Evolutionary conservation across 1,140 invertebrate species (phyloP).

Genomic region (Chrysoperla carnea): DNA sequence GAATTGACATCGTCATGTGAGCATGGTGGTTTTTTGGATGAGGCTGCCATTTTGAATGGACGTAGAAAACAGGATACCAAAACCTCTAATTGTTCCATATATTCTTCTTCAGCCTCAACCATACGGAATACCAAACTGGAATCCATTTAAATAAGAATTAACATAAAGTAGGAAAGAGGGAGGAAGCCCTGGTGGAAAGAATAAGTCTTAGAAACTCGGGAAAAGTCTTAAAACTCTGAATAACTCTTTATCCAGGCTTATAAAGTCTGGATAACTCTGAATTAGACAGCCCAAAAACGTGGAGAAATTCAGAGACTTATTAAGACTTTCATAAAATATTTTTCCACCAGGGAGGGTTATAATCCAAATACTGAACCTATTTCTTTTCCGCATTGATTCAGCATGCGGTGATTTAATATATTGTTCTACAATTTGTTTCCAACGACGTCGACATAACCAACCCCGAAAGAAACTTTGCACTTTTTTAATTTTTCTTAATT

Average conservation of each 20-base stretch:
- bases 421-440: slow-evolving; percentile 91
- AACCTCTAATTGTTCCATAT: slow-evolving; percentile 80
- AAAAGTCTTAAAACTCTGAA: too few species aligned
- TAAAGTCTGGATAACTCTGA: too few species aligned
- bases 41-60: slow-evolving; percentile 88
- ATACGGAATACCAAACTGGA: slow-evolving; percentile 74
- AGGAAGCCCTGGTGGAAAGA: too few species aligned
- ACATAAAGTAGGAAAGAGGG: too few species aligned
- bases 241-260: too few species aligned
- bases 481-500: slow-evolving; percentile 82
- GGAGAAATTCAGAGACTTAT: too few species aligned
- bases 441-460: slow-evolving; percentile 81
- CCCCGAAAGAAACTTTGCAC: slow-evolving; percentile 89
- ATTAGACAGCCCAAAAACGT: too few species aligned
- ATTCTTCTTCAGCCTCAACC: slow-evolving; percentile 83
- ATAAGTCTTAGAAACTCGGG: too few species aligned
- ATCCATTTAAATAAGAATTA: neutral
- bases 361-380: too few species aligned
- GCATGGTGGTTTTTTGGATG: slow-evolving; percentile 83
- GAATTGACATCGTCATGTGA: slow-evolving; percentile 90
- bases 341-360: too few species aligned
- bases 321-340: too few species aligned
- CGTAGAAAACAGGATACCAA: slow-evolving; percentile 82
- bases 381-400: slow-evolving; percentile 84
- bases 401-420: slow-evolving; percentile 91